These are phyloP conservation scores for Smutsia temminckii DNA, from an alignment of 2,797 vertebrate genomes.

Conservation along the genomic window DNA sequence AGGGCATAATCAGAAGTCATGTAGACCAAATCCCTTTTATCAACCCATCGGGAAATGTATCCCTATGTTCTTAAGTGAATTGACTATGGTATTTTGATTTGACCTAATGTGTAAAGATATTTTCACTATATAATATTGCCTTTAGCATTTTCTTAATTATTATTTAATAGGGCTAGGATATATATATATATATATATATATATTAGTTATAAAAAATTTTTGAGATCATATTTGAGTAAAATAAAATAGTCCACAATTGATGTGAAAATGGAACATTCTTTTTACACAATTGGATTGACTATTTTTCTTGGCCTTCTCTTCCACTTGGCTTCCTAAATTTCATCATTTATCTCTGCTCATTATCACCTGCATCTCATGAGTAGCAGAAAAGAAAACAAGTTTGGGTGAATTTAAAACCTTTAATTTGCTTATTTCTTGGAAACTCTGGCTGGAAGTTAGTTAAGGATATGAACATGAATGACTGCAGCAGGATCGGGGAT, in stretches of 20 bases:
- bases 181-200: too few relatives aligned
- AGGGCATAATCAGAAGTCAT: not conserved
- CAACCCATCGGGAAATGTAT: not conserved
- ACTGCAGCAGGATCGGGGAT: not conserved
- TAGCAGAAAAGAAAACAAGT: not conserved
- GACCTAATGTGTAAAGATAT: not conserved
- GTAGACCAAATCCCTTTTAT: not conserved
- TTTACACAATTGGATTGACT: not conserved
- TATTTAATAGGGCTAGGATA: not conserved
- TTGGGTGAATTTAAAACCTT: not conserved
- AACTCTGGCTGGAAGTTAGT: not conserved
- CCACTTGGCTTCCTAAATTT: not conserved
- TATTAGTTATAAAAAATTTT: not conserved
- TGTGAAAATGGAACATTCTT: not conserved
- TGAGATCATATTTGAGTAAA: constrained; percentile 3
- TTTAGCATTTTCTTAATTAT: not conserved
- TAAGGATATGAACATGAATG: constrained; percentile 37
- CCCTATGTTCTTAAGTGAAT: not conserved
- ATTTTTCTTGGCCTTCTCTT: not conserved
- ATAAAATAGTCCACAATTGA: not conserved
- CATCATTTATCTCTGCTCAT: not conserved
- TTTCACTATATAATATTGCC: not conserved
- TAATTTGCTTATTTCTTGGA: constrained; percentile 35
- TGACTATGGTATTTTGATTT: not conserved
- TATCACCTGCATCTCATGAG: not conserved